These are phyloP conservation scores for Stylophora pistillata DNA, from an alignment of 64 coral and sea anemone genomes.

Conservation along the genomic window DNA sequence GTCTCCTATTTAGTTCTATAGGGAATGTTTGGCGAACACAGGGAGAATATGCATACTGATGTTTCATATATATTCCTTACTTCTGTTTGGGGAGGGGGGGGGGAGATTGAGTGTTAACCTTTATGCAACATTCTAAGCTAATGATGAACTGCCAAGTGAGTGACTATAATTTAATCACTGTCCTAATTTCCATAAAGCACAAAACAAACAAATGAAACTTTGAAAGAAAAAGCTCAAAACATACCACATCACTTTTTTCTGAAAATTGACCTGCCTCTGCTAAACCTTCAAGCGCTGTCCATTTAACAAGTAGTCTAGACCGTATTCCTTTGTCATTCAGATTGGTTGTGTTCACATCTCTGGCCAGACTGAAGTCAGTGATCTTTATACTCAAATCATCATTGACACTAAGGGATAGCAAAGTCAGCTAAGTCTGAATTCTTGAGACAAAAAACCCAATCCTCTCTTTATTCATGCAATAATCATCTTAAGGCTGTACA, in stretches of 20 bases:
- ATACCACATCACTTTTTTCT: conserved; percentile 71
- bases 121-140: too few relatives aligned
- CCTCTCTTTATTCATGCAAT: neutral
- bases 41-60: too few relatives aligned
- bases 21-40: too few relatives aligned
- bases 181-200: too few relatives aligned
- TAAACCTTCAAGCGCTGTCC: conserved; percentile 51
- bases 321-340: conserved; percentile 31
- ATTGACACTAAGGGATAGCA: conserved; percentile 19
- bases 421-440: neutral
- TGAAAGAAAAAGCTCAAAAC: neutral
- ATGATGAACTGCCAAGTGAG: too few relatives aligned
- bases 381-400: conserved; percentile 48
- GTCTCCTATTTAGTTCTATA: too few relatives aligned
- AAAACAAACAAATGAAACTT: neutral
- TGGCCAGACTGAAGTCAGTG: conserved; percentile 28
- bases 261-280: conserved; percentile 32
- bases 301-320: conserved; percentile 22
- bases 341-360: conserved; percentile 13
- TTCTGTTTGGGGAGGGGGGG: too few relatives aligned
- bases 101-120: too few relatives aligned
- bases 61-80: too few relatives aligned
- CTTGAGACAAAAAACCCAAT: neutral
- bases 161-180: too few relatives aligned
- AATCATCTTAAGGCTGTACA: neutral